Base-by-base conservation (phyloP, 2,797 vertebrate genomes). In the Coracias cyanogaster region DNA sequence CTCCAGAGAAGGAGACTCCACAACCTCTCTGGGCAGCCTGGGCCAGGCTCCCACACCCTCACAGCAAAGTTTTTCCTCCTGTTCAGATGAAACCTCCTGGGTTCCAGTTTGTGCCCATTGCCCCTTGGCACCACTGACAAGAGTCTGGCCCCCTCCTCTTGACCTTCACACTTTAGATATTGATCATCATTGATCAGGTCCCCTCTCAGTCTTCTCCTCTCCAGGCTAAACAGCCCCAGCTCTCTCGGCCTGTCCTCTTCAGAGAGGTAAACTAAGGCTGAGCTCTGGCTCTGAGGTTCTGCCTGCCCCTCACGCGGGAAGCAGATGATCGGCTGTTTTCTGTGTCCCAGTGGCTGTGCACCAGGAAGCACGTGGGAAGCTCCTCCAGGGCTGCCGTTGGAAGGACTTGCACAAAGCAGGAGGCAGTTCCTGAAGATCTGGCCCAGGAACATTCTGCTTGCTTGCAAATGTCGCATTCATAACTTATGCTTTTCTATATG, bases 401-500 rank as follows among this genome's bases (percentile, higher is more conserved):
- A 77, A 82, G 64, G 77, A 43, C 9, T 25, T 31, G 33, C 48
- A 12, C 33, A 64, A 9, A 52, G 41, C 41, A 86, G 71, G 71
- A 85, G 67, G 69, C 60, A 52, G 17, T 29, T 97, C 78, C 66
- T 17, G 0, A 55, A 48, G 25, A 87, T 17, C 25, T 2, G 2
- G 21, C 57, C 62, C 28, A 51, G 58, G 49, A 89, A n/a, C 7
- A 2, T 51, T 20, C 3, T 31, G n/a, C n/a, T 82, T 81, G 54
- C 79, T 86, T 76, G 54, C 49, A 64, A 76, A 70, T 25, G 21
- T 39, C 0, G 0, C 4, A 0, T 25, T 85, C 58, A 2, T 57
- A 87, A 74, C 46, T 81, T 69, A 18, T 0, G 0, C 28, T n/a
- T 92, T 82, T 84, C 67, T 94, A 13, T 70, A 18, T 51, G 48